Base-by-base conservation (phyloP, 2,797 vertebrate species). In the Acrossocheilus wenchowensis region DNA sequence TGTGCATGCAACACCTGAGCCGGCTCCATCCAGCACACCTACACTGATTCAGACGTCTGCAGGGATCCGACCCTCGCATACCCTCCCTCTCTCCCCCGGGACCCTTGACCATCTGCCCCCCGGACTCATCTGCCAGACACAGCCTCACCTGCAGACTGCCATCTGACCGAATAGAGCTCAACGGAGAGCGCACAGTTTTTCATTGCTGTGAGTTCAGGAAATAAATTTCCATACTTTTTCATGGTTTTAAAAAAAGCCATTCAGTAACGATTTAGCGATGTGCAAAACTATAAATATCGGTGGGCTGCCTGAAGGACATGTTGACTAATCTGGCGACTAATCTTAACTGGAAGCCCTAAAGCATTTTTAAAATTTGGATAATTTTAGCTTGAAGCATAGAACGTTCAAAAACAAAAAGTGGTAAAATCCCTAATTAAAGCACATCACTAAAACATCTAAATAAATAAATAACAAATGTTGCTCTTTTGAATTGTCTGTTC, bases 21-120 rank as follows among this genome's bases (percentile, higher is more conserved):
- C 81, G 11, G 66, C 54, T 69, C 73, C 4, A 9, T 85, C 78
- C 41, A 69, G 45, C 83, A 73, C 62, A 84, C 50, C 73, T 50
- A 50, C 75, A 45, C 60, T 34, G 73, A 85, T 74, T 71, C 79
- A 83, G 73, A 78, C 30, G 1, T 71, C 82, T 74, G 82, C 71
- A 72, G 86, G 34, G 84, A 60, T 39, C 71, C 15, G 78, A 78
- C 69, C 81, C 26, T 26, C 75, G 10, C 82, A 41, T 11, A n/a
- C 57, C 43, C 66, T 43, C 57, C 9, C n/a, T 68, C 66, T 74
- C 75, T 78, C 86, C 50, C 69, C 66, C n/a, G 23, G 75, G 50
- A 81, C 71, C 80, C 34, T 50, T 72, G 64, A 73, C 90, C 88
- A 88, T 89, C 88, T 89, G 90, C 83, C 87, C 87, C 75, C 60